These are phyloP conservation scores for Elgonia sp. DNA, from an alignment of 2,888 invertebrate species.

Conservation along the genomic window DNA sequence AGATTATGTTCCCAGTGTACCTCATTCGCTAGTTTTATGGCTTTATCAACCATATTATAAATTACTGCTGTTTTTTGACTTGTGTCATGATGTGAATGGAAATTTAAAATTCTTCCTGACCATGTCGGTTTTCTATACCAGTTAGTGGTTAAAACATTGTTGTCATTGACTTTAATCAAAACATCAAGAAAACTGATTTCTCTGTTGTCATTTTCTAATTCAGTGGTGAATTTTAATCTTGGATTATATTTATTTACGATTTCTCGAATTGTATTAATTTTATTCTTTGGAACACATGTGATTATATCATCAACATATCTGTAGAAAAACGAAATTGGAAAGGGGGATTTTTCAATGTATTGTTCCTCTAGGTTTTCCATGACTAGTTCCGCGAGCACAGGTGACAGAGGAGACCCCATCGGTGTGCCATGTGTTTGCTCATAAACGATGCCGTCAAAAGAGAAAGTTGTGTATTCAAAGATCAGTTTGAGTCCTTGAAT, in stretches of 20 bases:
- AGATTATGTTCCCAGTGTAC: neutral
- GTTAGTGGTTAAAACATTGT: neutral
- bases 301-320: too few species aligned
- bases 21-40: neutral
- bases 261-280: neutral
- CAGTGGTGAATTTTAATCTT: slow-evolving; percentile 41
- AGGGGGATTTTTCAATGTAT: neutral
- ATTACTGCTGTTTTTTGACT: too few species aligned
- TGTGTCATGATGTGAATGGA: too few species aligned
- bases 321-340: slow-evolving; percentile 30
- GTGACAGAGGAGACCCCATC: slow-evolving; percentile 59
- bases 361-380: slow-evolving; percentile 44
- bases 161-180: neutral
- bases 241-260: slow-evolving; percentile 37
- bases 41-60: too few species aligned
- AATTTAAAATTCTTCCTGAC: too few species aligned
- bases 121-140: slow-evolving; percentile 31
- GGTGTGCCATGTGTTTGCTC: slow-evolving; percentile 51
- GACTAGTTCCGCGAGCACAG: slow-evolving; percentile 36
- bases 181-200: slow-evolving; percentile 34
- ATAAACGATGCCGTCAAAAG: slow-evolving; percentile 6
- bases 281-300: slow-evolving; percentile 24
- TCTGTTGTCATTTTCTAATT: slow-evolving; percentile 30
- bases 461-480: slow-evolving; percentile 19
- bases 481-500: slow-evolving; percentile 9